Conservation (phyloP, 2,113 vertebrate species). For the Thamnaconus septentrionalis region DNA sequence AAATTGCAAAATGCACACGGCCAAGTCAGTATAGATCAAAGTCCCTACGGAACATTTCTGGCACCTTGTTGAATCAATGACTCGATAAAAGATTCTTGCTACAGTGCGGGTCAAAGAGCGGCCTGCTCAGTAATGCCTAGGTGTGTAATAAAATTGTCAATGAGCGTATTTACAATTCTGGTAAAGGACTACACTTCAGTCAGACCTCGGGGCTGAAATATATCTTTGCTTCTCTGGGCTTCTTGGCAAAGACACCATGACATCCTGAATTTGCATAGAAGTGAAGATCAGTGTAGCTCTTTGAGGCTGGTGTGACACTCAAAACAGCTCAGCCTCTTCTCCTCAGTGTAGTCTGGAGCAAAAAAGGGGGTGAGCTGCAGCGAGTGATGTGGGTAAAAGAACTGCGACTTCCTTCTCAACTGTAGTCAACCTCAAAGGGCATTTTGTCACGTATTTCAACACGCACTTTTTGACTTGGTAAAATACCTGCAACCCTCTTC, state of each 20-base stretch:
- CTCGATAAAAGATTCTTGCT: neutral
- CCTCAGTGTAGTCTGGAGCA: conserved; percentile 48
- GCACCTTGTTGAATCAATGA: conserved; percentile 19
- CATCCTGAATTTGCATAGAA: conserved; percentile 70
- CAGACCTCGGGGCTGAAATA: conserved; percentile 56
- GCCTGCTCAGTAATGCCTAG: conserved; percentile 14
- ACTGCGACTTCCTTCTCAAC: conserved; percentile 47
- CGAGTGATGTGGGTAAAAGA: conserved; percentile 59
- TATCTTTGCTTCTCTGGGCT: conserved; percentile 40
- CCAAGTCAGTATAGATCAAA: conserved; percentile 33
- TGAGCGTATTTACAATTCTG: conserved; percentile 55
- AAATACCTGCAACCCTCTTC: conserved; percentile 53
- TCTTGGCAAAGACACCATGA: conserved; percentile 62
- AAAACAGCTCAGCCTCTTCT: conserved; percentile 51
- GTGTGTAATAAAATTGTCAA: conserved; percentile 42
- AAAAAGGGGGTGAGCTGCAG: conserved; percentile 39
- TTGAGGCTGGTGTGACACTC: conserved; percentile 58
- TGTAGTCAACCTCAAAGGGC: conserved; percentile 57
- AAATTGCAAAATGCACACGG: conserved; percentile 29
- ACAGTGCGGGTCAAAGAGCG: neutral
- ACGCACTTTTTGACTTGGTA: conserved; percentile 27
- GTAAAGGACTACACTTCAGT: conserved; percentile 51
- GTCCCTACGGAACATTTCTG: conserved; percentile 13
- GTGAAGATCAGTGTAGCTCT: conserved; percentile 68
- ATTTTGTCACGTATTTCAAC: conserved; percentile 56